Conservation (phyloP, 2,888 invertebrate species). For the Rotaria macrura region DNA sequence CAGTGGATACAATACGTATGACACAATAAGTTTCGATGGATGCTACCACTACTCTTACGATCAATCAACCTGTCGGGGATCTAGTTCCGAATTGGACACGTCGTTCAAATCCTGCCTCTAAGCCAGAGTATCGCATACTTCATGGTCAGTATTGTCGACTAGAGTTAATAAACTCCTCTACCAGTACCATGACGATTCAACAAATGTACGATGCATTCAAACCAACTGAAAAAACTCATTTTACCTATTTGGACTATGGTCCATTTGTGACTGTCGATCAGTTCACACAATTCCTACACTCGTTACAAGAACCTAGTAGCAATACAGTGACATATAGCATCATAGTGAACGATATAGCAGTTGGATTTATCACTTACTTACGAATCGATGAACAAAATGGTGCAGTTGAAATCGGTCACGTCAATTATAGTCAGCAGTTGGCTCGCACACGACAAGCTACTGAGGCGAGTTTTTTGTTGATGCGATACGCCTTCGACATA, state of each 20-base stretch:
- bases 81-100: neutral
- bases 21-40: no score
- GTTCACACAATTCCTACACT: neutral
- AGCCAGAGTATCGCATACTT: neutral
- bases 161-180: neutral
- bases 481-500: neutral
- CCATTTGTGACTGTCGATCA: neutral
- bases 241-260: neutral
- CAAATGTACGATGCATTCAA: neutral
- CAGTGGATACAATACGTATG: no score
- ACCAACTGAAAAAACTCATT: neutral
- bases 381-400: neutral
- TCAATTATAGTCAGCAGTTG: neutral
- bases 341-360: neutral
- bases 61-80: neutral
- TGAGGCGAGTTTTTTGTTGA: neutral
- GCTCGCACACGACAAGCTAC: neutral
- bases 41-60: no score
- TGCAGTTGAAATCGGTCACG: neutral
- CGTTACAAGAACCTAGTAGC: neutral
- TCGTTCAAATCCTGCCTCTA: neutral
- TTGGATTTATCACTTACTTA: neutral
- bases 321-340: neutral
- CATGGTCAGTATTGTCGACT: neutral
- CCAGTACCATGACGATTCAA: neutral